Conservation (phyloP, 2,113 vertebrate species). For the Hassar affinis region DNA sequence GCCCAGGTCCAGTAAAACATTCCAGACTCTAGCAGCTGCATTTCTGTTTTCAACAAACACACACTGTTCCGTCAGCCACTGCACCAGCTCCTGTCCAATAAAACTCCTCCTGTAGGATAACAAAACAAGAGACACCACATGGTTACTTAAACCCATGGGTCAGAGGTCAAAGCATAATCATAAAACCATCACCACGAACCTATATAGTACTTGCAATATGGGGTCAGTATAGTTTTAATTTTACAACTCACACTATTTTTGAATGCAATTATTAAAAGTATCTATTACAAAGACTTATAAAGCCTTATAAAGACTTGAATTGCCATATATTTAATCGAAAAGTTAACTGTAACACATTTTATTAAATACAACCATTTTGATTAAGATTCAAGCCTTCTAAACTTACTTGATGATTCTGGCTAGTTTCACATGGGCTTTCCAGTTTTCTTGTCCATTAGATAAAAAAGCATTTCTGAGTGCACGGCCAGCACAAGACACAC, state of each 20-base stretch:
- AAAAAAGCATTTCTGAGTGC: constrained; percentile 47
- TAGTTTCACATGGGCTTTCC: constrained; percentile 52
- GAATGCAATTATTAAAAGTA: neutral
- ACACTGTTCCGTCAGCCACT: constrained; percentile 81
- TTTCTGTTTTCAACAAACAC: constrained; percentile 76
- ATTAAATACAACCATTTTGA: neutral
- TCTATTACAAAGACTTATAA: neutral
- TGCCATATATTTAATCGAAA: neutral
- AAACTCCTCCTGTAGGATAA: constrained; percentile 73
- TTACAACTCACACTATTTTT: neutral
- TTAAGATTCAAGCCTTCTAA: neutral
- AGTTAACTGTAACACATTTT: neutral
- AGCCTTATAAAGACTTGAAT: neutral
- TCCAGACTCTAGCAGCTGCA: constrained; percentile 78
- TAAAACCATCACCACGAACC: neutral
- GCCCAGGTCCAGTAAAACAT: constrained; percentile 80
- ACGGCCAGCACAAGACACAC: constrained; percentile 40
- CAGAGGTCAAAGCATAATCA: neutral
- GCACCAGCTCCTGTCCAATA: constrained; percentile 79
- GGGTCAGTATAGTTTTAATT: neutral
- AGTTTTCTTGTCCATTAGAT: constrained; percentile 50
- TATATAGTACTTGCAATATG: neutral
- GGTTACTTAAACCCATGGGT: neutral
- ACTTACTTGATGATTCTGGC: constrained; percentile 49
- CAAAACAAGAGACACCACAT: neutral